Conservation (phyloP, 2,113 vertebrate species). For the Lota lota region DNA sequence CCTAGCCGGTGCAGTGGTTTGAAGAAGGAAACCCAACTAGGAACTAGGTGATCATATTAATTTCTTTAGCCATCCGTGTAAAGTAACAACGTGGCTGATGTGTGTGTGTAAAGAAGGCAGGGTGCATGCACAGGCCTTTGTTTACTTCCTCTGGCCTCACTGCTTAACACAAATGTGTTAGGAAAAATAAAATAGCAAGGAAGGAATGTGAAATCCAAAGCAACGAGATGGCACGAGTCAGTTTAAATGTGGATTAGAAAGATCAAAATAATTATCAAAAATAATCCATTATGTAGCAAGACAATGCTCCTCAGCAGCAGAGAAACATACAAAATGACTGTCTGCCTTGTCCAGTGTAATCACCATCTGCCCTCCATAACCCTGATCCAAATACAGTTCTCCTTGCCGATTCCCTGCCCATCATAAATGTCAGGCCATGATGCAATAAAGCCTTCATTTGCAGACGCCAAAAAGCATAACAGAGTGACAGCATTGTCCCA, state of each 20-base stretch:
- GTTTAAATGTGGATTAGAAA: background rate
- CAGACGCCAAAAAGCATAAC: constrained; percentile 41
- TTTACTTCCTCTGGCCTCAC: too few relatives aligned
- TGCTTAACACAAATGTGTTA: too few relatives aligned
- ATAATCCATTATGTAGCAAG: background rate
- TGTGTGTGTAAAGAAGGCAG: too few relatives aligned
- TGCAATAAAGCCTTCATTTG: constrained; percentile 31
- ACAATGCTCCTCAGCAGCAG: background rate
- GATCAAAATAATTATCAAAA: background rate
- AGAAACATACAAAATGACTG: background rate
- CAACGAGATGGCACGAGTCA: background rate
- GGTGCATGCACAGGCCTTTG: too few relatives aligned
- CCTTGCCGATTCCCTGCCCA: background rate
- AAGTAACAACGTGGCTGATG: too few relatives aligned
- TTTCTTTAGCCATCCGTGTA: too few relatives aligned
- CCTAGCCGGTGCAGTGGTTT: too few relatives aligned
- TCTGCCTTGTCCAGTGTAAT: background rate
- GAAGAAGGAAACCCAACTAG: too few relatives aligned
- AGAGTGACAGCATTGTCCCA: constrained; percentile 44
- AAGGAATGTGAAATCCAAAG: background rate
- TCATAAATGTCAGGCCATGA: constrained; percentile 1
- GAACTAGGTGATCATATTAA: too few relatives aligned
- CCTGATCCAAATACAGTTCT: too few relatives aligned
- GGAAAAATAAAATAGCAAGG: too few relatives aligned
- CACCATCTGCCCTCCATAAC: background rate